These are phyloP conservation scores for Brachionus calyciflorus DNA, from an alignment of 1,140 invertebrate species.

Conservation along the genomic window DNA sequence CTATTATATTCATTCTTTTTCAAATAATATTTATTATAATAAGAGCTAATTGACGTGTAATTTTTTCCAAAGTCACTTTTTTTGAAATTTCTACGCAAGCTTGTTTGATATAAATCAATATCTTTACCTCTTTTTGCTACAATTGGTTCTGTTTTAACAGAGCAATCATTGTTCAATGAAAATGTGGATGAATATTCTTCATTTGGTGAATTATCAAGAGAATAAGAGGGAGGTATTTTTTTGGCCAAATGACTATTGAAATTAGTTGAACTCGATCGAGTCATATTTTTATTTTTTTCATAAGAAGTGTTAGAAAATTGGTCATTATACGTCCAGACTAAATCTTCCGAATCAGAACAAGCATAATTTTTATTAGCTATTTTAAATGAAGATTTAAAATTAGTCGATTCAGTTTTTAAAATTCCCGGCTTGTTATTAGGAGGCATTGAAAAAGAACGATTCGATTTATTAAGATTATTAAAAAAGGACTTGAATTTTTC, in stretches of 20 bases:
- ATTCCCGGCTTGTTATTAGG: background rate
- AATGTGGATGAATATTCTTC: background rate
- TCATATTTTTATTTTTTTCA: no score
- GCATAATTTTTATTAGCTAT: slow-evolving; percentile 12
- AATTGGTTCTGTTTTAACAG: background rate
- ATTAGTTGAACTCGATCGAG: slow-evolving; percentile 8
- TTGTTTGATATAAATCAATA: slow-evolving; percentile 6
- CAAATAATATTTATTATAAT: slow-evolving; percentile 8
- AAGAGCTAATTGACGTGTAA: background rate
- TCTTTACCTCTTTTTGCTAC: background rate
- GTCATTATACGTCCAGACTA: background rate
- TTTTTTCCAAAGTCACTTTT: background rate
- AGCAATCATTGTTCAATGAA: background rate
- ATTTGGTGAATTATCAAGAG: background rate
- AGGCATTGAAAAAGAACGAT: slow-evolving; percentile 18
- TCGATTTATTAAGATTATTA: background rate
- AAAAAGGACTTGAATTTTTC: slow-evolving; percentile 32
- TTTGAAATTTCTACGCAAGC: slow-evolving; percentile 25
- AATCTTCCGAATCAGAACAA: slow-evolving; percentile 6
- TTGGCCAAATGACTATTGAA: background rate
- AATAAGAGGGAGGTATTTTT: background rate
- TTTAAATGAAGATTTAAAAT: no score
- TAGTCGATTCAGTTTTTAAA: no score
- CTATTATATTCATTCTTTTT: background rate
- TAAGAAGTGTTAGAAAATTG: background rate